These are phyloP conservation scores for Buathra laborator DNA, from an alignment of 2,888 invertebrate species.

Conservation along the genomic window DNA sequence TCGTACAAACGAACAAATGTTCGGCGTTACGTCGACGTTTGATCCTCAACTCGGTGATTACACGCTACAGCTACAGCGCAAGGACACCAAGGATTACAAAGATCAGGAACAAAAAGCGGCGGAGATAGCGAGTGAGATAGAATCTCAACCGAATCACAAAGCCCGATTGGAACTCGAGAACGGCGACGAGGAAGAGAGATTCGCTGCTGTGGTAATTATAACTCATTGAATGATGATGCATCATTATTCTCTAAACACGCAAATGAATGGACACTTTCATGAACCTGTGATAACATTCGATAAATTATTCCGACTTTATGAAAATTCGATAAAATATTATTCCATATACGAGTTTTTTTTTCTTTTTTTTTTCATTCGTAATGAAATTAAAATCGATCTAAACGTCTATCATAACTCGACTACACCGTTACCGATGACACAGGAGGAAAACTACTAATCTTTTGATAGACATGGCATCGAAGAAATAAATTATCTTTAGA, in stretches of 20 bases:
- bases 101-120: constrained; percentile 95
- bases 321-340: background rate
- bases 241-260: constrained; percentile 3
- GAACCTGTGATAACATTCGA: background rate
- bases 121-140: constrained; percentile 97
- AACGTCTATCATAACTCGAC: too few relatives aligned
- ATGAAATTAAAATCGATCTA: too few relatives aligned
- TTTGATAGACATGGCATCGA: too few relatives aligned
- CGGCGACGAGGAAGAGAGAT: constrained; percentile 95
- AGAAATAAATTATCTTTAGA: too few relatives aligned
- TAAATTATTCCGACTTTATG: constrained; percentile 9
- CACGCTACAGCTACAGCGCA: constrained; percentile 94
- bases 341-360: background rate
- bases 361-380: too few relatives aligned
- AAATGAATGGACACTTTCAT: constrained; percentile 6
- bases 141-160: constrained; percentile 93
- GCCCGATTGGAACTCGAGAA: constrained; percentile 95
- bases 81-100: constrained; percentile 95
- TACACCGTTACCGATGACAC: too few relatives aligned
- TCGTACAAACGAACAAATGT: constrained; percentile 95
- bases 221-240: constrained; percentile 21
- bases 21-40: constrained; percentile 97
- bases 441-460: too few relatives aligned
- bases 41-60: constrained; percentile 97
- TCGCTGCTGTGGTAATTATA: constrained; percentile 92